Percentiles rank a stretch among this genome's conserved stretches.
phyloP scores from a whole-genome alignment of 2,797 vertebrate genomes.

The Scarus forsteni region DNA sequence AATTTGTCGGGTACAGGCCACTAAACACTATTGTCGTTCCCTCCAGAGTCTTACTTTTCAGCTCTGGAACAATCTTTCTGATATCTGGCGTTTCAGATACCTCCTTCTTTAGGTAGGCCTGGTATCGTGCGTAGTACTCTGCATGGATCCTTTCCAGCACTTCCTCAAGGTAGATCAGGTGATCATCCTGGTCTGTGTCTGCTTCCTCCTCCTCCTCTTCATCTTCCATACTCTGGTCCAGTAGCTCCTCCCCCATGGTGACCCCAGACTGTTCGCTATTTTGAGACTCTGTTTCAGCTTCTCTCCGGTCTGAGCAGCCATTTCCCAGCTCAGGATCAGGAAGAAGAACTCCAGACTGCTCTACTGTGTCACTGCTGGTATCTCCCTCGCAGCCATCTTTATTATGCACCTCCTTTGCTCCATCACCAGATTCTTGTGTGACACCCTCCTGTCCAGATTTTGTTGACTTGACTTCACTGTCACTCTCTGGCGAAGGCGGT shows the following conservation, averaged over 20 bases:
- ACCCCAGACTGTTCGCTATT: constrained; percentile 96
- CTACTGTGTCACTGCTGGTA: constrained; percentile 47
- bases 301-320: constrained; percentile 89
- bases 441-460: constrained; percentile 43
- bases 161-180: constrained; percentile 96
- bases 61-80: constrained; percentile 93
- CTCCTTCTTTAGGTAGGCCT: constrained; percentile 87
- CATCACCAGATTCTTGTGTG: constrained; percentile 32
- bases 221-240: constrained; percentile 95
- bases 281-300: constrained; percentile 96
- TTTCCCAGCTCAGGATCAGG: constrained; percentile 90
- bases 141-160: constrained; percentile 93
- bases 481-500: constrained; percentile 66
- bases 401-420: constrained; percentile 44
- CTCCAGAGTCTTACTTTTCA: constrained; percentile 91
- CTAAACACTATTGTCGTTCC: constrained; percentile 92
- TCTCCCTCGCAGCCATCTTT: constrained; percentile 68
- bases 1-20: constrained; percentile 95
- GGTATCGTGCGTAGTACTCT: constrained; percentile 93
- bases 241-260: constrained; percentile 93
- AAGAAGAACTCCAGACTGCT: constrained; percentile 76
- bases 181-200: constrained; percentile 92
- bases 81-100: constrained; percentile 90
- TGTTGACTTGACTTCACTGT: constrained; percentile 53
- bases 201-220: constrained; percentile 89